phyloP scores from a whole-genome alignment of 2,797 vertebrate species.

The Girardinus metallicus region DNA sequence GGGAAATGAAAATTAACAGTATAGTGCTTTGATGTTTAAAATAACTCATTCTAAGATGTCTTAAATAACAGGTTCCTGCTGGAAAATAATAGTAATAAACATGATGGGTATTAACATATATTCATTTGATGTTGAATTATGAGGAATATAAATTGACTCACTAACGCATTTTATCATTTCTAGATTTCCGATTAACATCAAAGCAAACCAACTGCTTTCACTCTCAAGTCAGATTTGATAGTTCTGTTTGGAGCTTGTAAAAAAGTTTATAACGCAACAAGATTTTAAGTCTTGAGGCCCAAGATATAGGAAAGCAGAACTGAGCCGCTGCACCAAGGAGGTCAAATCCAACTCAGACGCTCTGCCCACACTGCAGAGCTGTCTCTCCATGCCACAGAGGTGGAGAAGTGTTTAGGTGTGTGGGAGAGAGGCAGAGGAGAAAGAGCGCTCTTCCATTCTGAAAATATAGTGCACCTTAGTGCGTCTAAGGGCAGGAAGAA shows the following conservation, averaged over 20 bases:
- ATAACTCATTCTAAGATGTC: not conserved
- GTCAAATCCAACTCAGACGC: slow-evolving; percentile 70
- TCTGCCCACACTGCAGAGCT: slow-evolving; percentile 71
- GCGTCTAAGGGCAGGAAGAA: slow-evolving; percentile 5
- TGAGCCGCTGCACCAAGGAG: slow-evolving; percentile 64
- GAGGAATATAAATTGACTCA: not conserved
- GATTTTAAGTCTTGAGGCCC: slow-evolving; percentile 48
- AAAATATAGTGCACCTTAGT: slow-evolving; percentile 12
- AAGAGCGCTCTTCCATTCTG: slow-evolving; percentile 49
- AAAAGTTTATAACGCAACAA: slow-evolving; percentile 31
- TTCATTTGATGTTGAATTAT: not conserved
- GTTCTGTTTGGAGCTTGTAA: slow-evolving; percentile 1
- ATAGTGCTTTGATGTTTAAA: not conserved
- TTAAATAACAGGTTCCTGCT: not conserved
- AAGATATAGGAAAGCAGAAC: slow-evolving; percentile 57
- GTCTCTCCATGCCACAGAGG: slow-evolving; percentile 60
- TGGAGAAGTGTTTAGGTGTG: slow-evolving; percentile 43
- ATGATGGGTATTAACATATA: not conserved
- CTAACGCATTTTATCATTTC: slow-evolving; percentile 7
- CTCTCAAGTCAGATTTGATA: not conserved
- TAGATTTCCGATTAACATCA: slow-evolving; percentile 11
- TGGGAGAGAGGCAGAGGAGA: slow-evolving; percentile 48
- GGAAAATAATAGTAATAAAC: not conserved
- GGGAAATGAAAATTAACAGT: slow-evolving; percentile 4
- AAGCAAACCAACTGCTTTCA: not conserved